Evolutionary conservation across 35 echinoderm and acorn worm genomes (phyloP), one percentile per base, ranked within the genome.

Genomic region (Acanthaster planci): DNA sequence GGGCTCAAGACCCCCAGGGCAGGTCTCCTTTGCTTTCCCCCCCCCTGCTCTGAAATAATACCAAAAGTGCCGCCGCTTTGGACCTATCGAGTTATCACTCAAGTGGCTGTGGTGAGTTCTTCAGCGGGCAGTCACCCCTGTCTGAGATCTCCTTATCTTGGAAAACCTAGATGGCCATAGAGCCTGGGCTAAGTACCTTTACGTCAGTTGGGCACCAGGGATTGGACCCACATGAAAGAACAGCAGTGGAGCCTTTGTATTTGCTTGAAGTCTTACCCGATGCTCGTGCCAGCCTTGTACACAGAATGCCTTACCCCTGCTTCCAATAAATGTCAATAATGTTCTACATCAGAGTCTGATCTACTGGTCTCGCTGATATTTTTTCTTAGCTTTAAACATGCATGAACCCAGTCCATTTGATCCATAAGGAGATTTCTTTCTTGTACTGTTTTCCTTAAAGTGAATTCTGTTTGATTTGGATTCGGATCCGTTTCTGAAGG

Each of bases 1-100:
- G n/a, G n/a, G n/a, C 42, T 47, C 12, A 4, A 4, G 12, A 47
- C 4, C 42, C 42, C 42, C 42, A 47, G 12, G 42, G 42, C 42
- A 47, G 42, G 14, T 72, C 5, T 0, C 30, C 23, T 26, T 34
- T 26, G 9, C 57, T n/a, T n/a, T n/a, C 57, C 64, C 64, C 64
- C 64, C 64, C 2, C 23, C 23, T 72, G 18, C 23, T 34, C 23
- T 72, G 22, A 26, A 72, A 34, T 9, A 72, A 34, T 31, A 72
- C 30, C 21, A 72, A 72, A 19, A 72, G 22, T 19, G 64, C 64
- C 30, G 23, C 64, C 64, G 22, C 64, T 72, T 72, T 34, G 34
- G 64, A 72, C 19, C 64, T 72, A 72, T 72, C 64, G 30, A 72
- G 64, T 72, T 72, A 72, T 72, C 64, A 72, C 64, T 72, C 64